Evolutionary conservation across 2,888 invertebrate species (phyloP).

Genomic region (Microplitis manilae): DNA sequence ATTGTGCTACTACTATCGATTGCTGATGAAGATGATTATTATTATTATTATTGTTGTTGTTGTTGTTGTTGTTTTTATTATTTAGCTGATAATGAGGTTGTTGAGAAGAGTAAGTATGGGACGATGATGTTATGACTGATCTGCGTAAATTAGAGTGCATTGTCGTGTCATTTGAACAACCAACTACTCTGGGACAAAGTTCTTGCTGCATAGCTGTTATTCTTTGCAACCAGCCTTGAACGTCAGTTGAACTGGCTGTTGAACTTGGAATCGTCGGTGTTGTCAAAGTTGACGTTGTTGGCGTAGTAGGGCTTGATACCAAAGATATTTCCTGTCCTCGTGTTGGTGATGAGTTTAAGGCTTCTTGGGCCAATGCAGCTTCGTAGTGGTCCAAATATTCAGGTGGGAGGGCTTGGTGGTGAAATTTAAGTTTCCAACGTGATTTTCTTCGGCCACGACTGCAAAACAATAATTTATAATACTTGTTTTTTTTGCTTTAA

Average conservation of each 20-base stretch:
- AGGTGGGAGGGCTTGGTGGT: slow-evolving; percentile 85
- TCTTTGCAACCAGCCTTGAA: slow-evolving; percentile 81
- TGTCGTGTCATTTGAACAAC: slow-evolving; percentile 30
- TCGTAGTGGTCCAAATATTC: slow-evolving; percentile 87
- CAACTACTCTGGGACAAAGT: slow-evolving; percentile 56
- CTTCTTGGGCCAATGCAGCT: slow-evolving; percentile 77
- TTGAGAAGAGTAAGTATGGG: slow-evolving; percentile 49
- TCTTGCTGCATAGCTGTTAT: slow-evolving; percentile 82
- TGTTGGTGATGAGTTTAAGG: slow-evolving; percentile 60
- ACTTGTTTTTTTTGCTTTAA: background rate
- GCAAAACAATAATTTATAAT: slow-evolving; percentile 35
- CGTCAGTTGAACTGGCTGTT: slow-evolving; percentile 56
- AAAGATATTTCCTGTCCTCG: slow-evolving; percentile 57
- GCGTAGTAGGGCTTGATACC: slow-evolving; percentile 66
- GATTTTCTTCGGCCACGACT: slow-evolving; percentile 76
- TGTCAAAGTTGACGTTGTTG: slow-evolving; percentile 59
- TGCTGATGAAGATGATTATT: slow-evolving; percentile 41
- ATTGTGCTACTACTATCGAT: slow-evolving; percentile 54
- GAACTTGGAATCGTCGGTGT: slow-evolving; percentile 61
- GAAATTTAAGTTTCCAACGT: slow-evolving; percentile 84
- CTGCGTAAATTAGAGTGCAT: slow-evolving; percentile 52
- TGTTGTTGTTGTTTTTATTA: slow-evolving; percentile 38
- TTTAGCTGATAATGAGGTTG: slow-evolving; percentile 16
- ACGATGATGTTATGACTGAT: slow-evolving; percentile 66
- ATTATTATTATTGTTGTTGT: slow-evolving; percentile 44